phyloP scores from a whole-genome alignment of 2,113 vertebrate species.

The Phyllostomus hastatus region DNA sequence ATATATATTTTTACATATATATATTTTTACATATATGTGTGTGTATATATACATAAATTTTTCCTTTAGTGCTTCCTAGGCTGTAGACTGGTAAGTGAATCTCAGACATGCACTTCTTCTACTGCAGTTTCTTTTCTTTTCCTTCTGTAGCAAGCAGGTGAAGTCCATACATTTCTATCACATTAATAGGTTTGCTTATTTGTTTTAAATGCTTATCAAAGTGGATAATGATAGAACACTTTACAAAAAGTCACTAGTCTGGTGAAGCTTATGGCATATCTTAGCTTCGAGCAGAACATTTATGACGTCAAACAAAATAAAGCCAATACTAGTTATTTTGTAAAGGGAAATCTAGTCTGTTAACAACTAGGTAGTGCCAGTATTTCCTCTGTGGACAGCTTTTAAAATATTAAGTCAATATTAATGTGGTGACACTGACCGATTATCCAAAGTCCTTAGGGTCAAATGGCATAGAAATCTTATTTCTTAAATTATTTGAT shows the following conservation, averaged over 20 bases:
- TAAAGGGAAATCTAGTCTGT: slow-evolving; percentile 49
- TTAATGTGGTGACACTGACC: neutral
- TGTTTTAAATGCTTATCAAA: slow-evolving; percentile 25
- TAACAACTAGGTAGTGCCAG: slow-evolving; percentile 28
- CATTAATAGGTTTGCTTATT: neutral
- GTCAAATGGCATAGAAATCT: neutral
- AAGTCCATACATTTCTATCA: slow-evolving; percentile 31
- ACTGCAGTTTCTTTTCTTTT: slow-evolving; percentile 40
- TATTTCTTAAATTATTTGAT: slow-evolving; percentile 19
- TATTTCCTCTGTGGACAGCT: slow-evolving; percentile 47
- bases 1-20: neutral
- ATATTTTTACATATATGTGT: slow-evolving; percentile 52
- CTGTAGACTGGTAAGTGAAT: neutral
- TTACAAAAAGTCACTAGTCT: slow-evolving; percentile 56
- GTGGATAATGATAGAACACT: slow-evolving; percentile 42
- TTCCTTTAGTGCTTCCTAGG: slow-evolving; percentile 56
- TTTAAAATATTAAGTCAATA: neutral
- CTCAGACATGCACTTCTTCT: slow-evolving; percentile 12
- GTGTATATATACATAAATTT: slow-evolving; percentile 56
- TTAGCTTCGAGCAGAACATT: neutral
- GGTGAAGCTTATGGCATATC: slow-evolving; percentile 1
- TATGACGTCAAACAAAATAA: neutral
- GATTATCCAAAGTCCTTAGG: neutral
- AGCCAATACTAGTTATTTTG: neutral
- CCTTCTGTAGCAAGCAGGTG: neutral